Conservation (phyloP, 2,888 invertebrate genomes). For the Epinotia demarniana region DNA sequence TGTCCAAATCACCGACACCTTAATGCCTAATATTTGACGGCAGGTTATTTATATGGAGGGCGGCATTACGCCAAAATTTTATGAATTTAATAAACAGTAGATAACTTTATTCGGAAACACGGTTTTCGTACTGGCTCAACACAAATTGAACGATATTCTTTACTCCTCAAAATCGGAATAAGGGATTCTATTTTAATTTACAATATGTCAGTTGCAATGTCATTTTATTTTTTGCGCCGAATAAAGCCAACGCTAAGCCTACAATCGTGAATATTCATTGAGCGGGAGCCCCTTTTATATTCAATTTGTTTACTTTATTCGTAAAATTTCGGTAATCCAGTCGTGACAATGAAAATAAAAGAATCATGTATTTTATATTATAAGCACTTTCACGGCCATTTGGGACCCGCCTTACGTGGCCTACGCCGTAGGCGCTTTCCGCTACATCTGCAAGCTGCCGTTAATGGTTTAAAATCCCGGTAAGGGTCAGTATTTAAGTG, state of each 20-base stretch:
- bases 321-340: background rate
- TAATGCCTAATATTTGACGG: too few species aligned
- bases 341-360: background rate
- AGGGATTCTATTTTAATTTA: constrained; percentile 16
- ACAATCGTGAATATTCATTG: constrained; percentile 13
- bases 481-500: too few species aligned
- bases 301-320: background rate
- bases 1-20: too few species aligned
- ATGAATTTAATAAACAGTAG: too few species aligned
- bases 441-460: too few species aligned
- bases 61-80: too few species aligned
- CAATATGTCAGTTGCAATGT: constrained; percentile 16
- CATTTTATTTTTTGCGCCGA: background rate
- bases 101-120: background rate
- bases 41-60: too few species aligned
- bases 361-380: background rate
- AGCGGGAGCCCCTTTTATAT: background rate
- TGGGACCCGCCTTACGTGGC: too few species aligned
- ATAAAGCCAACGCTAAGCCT: constrained; percentile 16
- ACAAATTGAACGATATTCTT: background rate
- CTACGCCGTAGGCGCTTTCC: too few species aligned
- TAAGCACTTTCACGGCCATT: too few species aligned
- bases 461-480: too few species aligned
- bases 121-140: too few species aligned
- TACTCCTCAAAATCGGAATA: background rate